phyloP scores from a whole-genome alignment of 2,113 vertebrate species.

The Hipposideros armiger region DNA sequence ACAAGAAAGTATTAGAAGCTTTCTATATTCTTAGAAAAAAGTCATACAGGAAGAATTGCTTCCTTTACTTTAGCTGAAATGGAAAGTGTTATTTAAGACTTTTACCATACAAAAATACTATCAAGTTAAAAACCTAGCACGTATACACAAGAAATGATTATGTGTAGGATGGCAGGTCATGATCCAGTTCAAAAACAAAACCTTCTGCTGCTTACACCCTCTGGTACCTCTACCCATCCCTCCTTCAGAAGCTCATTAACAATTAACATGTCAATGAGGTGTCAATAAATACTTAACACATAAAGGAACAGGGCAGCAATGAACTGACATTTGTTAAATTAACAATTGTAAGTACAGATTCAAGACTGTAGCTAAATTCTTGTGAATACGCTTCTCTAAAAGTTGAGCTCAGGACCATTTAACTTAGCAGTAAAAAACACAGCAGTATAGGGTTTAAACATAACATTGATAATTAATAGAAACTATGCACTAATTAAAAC shows the following conservation, averaged over 20 bases:
- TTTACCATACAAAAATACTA: not conserved
- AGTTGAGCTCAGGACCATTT: not conserved
- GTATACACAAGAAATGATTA: not conserved
- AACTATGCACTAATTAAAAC: constrained; percentile 31
- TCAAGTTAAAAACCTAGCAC: not conserved
- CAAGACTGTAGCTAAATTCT: not conserved
- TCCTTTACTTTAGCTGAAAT: constrained; percentile 13
- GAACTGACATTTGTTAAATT: not conserved
- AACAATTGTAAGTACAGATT: not conserved
- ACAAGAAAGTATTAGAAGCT: constrained; percentile 36
- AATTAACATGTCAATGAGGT: not conserved
- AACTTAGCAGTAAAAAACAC: not conserved
- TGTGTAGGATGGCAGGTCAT: not conserved
- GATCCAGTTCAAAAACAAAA: not conserved
- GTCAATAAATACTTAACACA: not conserved
- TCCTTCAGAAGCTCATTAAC: not conserved
- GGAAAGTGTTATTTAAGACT: not conserved
- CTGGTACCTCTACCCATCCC: not conserved
- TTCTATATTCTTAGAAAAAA: not conserved
- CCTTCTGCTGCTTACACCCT: not conserved
- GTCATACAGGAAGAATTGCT: not conserved
- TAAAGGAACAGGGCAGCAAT: not conserved
- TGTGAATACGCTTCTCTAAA: not conserved
- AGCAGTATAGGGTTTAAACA: not conserved
- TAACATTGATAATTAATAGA: not conserved